These are phyloP conservation scores for Poecilia latipinna DNA, from an alignment of 2,113 vertebrate species.

Conservation along the genomic window DNA sequence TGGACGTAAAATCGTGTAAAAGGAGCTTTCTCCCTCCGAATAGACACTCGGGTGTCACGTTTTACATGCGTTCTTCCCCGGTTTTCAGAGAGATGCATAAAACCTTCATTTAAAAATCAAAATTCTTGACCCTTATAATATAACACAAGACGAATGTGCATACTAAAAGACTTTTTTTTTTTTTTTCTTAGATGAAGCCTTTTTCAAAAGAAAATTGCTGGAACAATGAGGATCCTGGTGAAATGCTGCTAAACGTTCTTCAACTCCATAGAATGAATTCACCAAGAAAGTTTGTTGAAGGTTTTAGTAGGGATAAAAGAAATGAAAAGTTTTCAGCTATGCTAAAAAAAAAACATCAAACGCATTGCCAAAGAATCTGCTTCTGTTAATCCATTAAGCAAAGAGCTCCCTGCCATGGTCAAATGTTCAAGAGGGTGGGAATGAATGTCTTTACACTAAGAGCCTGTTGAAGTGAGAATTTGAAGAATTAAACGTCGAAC, in stretches of 20 bases:
- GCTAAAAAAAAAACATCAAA: constrained; percentile 38
- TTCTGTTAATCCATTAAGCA: constrained; percentile 60
- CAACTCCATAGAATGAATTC: constrained; percentile 23
- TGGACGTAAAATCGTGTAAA: neutral
- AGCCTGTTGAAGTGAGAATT: constrained; percentile 63
- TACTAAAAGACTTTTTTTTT: neutral
- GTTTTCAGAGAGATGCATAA: neutral
- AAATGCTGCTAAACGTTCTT: constrained; percentile 27
- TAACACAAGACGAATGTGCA: neutral
- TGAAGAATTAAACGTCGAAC: constrained; percentile 60
- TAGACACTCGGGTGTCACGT: neutral
- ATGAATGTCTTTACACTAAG: constrained; percentile 43
- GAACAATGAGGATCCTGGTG: constrained; percentile 5
- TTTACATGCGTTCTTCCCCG: neutral
- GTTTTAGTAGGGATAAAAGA: constrained; percentile 39
- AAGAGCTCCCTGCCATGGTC: constrained; percentile 50
- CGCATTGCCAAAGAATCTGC: constrained; percentile 55
- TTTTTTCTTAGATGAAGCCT: neutral
- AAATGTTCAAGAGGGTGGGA: constrained; percentile 55
- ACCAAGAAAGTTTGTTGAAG: constrained; percentile 50
- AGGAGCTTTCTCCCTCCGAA: neutral
- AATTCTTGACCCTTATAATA: neutral
- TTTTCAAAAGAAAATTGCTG: constrained; percentile 7
- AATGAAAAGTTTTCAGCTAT: constrained; percentile 47
- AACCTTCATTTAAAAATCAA: neutral